Base-by-base conservation (phyloP, 2,888 invertebrate genomes). In the Acanthopleura granulata region DNA sequence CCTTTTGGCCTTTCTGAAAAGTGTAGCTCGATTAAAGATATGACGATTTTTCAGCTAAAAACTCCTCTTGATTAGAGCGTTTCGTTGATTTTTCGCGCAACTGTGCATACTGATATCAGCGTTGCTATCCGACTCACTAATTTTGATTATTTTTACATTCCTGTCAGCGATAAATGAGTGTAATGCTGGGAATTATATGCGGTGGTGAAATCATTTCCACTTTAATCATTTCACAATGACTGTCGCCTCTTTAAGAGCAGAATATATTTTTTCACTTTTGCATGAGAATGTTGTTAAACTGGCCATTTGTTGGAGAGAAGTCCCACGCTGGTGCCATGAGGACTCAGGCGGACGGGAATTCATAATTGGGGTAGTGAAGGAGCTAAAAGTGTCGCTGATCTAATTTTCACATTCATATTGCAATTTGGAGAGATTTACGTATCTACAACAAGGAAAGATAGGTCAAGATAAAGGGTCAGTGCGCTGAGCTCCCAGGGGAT, bases 361-460 rank as follows among this genome's bases (percentile, higher is more conserved):
- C 27, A 3, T 66, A 66, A 66, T 66, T 66, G 66, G 66, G 12
- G n/a, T 57, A 66, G 66, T 27, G 12, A 14, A 15, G 25, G 66
- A 22, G 66, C 66, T 66, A 25, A 16, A 6, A 27, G 66, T 27
- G 29, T 14, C 18, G 27, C 16, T 27, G 22, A 27, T 66, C 66
- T 66, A 27, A 66, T 66, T 66, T 66, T 27, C 66, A 6, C 16
- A 15, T 27, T 27, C 66, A 66, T 14, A 27, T 66, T 22, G 66
- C 29, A 22, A 66, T 66, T 66, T 27, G 66, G 25, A 3, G 66
- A 66, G 66, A 66, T 66, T 66, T 66, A 66, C 66, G 66, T 66
- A 66, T 27, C 16, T 66, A 22, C 66, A 22, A 66, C 66, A 22
- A 12, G 66, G 25, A 27, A 27, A 66, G 66, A 66, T 66, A 66